These are phyloP conservation scores for Thryonomys swinderianus DNA, from an alignment of 2,113 vertebrate species.

Conservation along the genomic window DNA sequence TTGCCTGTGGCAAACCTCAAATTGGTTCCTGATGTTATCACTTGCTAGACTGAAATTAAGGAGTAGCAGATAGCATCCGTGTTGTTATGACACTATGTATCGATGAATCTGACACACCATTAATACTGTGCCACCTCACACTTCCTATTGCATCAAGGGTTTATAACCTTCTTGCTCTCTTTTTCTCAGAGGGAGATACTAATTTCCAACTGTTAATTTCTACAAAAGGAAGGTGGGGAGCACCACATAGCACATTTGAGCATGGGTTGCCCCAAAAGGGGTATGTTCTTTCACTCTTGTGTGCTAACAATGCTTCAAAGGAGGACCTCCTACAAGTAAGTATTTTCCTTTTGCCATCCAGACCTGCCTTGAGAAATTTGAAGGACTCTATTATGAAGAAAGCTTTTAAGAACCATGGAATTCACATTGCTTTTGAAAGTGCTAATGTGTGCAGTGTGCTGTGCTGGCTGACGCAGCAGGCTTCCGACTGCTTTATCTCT, in stretches of 20 bases:
- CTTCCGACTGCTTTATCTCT: slow-evolving; percentile 69
- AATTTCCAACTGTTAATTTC: slow-evolving; percentile 42
- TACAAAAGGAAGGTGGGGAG: neutral
- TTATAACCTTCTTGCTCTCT: neutral
- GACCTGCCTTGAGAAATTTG: slow-evolving; percentile 76
- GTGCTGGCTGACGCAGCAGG: slow-evolving; percentile 31
- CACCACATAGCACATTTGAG: neutral
- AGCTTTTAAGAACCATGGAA: slow-evolving; percentile 77
- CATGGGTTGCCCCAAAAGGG: slow-evolving; percentile 16
- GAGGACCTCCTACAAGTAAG: slow-evolving; percentile 74
- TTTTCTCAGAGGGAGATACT: neutral
- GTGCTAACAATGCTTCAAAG: slow-evolving; percentile 69
- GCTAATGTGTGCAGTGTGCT: slow-evolving; percentile 59
- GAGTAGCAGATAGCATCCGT: neutral
- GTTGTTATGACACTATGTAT: neutral
- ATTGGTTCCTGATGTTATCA: neutral
- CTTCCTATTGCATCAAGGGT: neutral
- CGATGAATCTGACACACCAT: neutral
- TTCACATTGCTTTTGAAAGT: slow-evolving; percentile 76
- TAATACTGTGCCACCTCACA: neutral
- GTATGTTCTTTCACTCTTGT: slow-evolving; percentile 42
- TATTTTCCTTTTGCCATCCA: slow-evolving; percentile 72
- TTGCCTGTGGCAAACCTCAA: neutral
- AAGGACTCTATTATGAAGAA: slow-evolving; percentile 73
- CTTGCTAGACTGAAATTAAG: neutral